phyloP scores from a whole-genome alignment of 2,797 vertebrate species.

The Cuculus canorus region DNA sequence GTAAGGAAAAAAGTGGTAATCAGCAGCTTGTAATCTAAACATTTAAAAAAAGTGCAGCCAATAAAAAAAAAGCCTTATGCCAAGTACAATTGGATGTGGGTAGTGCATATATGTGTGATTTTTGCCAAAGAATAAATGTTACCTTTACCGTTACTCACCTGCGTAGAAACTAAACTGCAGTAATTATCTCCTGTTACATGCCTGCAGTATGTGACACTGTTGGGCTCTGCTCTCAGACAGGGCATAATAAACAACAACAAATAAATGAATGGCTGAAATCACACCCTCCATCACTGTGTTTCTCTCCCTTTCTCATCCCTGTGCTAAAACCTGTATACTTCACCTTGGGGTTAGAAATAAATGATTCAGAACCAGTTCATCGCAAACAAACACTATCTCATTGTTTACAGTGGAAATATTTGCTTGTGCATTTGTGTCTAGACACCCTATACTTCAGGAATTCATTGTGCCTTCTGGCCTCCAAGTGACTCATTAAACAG shows the following conservation, averaged over 20 bases:
- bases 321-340: neutral
- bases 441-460: slow-evolving; percentile 61
- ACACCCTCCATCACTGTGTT: neutral
- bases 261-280: neutral
- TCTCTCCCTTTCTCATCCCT: neutral
- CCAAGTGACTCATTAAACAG: slow-evolving; percentile 75
- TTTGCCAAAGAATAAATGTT: neutral
- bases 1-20: neutral
- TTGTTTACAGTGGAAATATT: slow-evolving; percentile 71
- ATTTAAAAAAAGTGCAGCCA: neutral
- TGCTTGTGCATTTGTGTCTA: slow-evolving; percentile 66
- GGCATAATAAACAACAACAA: neutral
- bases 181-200: neutral
- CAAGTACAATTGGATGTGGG: neutral
- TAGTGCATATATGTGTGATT: neutral
- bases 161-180: neutral
- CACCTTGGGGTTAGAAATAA: slow-evolving; percentile 61
- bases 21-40: neutral
- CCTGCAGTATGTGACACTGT: neutral
- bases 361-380: slow-evolving; percentile 72
- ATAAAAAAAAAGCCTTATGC: rapidly evolving
- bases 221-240: neutral
- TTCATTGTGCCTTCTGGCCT: slow-evolving; percentile 56
- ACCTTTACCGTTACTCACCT: neutral
- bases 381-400: slow-evolving; percentile 62